Conservation (phyloP, 2,797 vertebrate genomes). For the Discoglossus pictus region DNA sequence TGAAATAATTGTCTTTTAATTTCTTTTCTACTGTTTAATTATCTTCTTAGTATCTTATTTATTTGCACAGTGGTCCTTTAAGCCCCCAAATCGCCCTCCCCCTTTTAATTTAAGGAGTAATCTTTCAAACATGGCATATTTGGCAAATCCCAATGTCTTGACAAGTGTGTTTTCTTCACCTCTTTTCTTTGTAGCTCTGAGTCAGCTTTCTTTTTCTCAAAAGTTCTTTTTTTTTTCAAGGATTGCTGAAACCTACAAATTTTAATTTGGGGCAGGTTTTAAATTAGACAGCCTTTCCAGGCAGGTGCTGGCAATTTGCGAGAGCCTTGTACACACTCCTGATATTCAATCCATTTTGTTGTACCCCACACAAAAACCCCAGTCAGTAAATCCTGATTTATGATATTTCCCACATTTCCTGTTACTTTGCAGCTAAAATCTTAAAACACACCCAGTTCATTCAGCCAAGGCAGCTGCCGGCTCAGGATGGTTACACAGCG, state of each 20-base stretch:
- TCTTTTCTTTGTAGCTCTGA: conserved; percentile 1
- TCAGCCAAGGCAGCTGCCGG: conserved; percentile 63
- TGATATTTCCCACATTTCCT: conserved; percentile 67
- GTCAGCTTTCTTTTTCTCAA: conserved; percentile 16
- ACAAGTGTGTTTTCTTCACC: conserved; percentile 1
- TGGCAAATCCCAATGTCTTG: neutral
- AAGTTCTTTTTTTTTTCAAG: conserved; percentile 14
- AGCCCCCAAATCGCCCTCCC: neutral
- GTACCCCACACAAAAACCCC: conserved; percentile 62
- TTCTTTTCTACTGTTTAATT: too few species aligned
- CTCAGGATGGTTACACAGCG: too few species aligned
- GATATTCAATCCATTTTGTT: conserved; percentile 67
- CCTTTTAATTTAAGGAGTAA: neutral
- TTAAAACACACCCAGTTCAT: conserved; percentile 57
- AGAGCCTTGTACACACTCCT: conserved; percentile 59
- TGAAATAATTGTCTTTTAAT: too few species aligned
- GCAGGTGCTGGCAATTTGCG: conserved; percentile 60
- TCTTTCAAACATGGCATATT: conserved; percentile 18
- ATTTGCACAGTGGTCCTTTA: too few species aligned
- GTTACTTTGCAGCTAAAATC: conserved; percentile 64
- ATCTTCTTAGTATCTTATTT: too few species aligned
- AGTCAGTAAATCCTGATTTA: conserved; percentile 71
- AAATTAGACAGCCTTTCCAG: conserved; percentile 57
- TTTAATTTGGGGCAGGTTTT: conserved; percentile 57
- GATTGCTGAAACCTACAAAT: conserved; percentile 25